phyloP scores from a whole-genome alignment of 2,888 invertebrate species.

The Fragum fragum region DNA sequence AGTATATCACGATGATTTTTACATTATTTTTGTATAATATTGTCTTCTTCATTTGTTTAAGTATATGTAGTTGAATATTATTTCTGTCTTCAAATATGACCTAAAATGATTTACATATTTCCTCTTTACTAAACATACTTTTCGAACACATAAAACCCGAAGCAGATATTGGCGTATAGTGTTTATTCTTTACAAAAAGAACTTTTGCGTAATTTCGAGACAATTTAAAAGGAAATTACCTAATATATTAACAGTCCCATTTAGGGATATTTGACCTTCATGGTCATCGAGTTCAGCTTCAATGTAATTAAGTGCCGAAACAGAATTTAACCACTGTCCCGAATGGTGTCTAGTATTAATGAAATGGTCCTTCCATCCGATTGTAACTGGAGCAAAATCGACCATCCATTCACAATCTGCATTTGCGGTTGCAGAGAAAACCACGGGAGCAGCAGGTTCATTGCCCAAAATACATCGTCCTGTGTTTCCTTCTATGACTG shows the following conservation, averaged over 20 bases:
- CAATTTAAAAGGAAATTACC: constrained; percentile 12
- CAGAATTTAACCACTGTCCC: constrained; percentile 29
- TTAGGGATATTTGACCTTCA: background rate
- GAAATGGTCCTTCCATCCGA: constrained; percentile 32
- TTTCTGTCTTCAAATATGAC: no score
- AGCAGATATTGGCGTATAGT: no score
- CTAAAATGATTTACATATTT: no score
- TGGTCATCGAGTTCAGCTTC: constrained; percentile 8
- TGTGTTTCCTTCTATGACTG: background rate
- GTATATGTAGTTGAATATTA: no score
- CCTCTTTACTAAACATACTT: no score
- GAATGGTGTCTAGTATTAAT: constrained; percentile 23
- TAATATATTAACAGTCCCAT: background rate
- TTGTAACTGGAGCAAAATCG: background rate
- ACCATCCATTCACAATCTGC: constrained; percentile 34
- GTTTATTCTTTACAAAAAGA: no score
- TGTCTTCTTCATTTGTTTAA: no score
- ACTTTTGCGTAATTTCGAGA: no score
- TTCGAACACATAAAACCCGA: no score
- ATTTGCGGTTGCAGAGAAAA: constrained; percentile 25
- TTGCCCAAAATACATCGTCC: constrained; percentile 15
- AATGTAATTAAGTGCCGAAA: background rate
- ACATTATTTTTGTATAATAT: no score
- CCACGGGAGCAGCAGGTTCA: constrained; percentile 7
- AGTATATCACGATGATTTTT: no score